These are phyloP conservation scores for Drosophila miranda DNA, from an alignment of 1,140 invertebrate species.

Conservation along the genomic window DNA sequence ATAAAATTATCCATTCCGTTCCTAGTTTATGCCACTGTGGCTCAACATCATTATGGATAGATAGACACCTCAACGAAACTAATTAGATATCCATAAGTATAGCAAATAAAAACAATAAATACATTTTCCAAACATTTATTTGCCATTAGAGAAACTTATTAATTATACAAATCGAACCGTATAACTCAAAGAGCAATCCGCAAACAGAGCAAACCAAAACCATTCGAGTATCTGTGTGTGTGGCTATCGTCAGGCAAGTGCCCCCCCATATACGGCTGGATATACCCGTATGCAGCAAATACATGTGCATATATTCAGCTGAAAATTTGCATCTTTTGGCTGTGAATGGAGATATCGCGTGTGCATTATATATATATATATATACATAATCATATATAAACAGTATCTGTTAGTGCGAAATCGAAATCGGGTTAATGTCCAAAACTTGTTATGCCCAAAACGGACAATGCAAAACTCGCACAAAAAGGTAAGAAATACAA, in stretches of 20 bases:
- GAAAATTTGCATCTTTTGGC: slow-evolving; percentile 35
- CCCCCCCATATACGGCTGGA: too few relatives aligned
- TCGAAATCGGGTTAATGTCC: slow-evolving; percentile 73
- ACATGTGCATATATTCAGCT: background rate
- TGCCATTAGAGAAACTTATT: slow-evolving; percentile 30
- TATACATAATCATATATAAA: slow-evolving; percentile 7
- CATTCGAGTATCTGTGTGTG: slow-evolving; percentile 11
- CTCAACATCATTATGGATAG: too few relatives aligned
- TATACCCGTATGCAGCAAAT: background rate
- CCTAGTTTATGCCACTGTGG: too few relatives aligned
- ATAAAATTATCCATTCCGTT: too few relatives aligned
- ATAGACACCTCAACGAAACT: background rate
- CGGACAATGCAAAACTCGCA: slow-evolving; percentile 4
- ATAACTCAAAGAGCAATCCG: slow-evolving; percentile 11
- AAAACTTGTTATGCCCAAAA: slow-evolving; percentile 68
- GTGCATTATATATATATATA: slow-evolving; percentile 13
- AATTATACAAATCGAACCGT: slow-evolving; percentile 18
- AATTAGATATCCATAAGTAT: slow-evolving; percentile 13
- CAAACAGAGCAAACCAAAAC: too few relatives aligned
- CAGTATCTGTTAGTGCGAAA: slow-evolving; percentile 28
- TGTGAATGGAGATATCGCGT: slow-evolving; percentile 30
- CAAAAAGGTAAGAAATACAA: slow-evolving; percentile 1
- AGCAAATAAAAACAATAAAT: slow-evolving; percentile 28
- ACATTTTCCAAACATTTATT: slow-evolving; percentile 20
- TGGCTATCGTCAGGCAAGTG: background rate